These are phyloP conservation scores for Seira sanloemensis DNA, from an alignment of 2,888 invertebrate genomes.

Conservation along the genomic window DNA sequence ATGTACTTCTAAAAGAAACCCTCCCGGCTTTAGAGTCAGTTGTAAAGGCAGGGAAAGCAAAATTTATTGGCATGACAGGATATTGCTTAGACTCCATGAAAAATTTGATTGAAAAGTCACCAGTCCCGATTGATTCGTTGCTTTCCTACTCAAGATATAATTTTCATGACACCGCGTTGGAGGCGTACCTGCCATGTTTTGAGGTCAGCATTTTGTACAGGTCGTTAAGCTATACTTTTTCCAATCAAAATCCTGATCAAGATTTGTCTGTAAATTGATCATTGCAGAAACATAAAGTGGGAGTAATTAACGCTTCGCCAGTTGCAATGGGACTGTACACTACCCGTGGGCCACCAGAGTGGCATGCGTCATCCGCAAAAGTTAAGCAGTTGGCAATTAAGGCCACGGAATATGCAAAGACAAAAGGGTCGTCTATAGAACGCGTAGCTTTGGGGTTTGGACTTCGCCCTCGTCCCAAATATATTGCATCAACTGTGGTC, in stretches of 20 bases:
- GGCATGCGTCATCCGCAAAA: constrained; percentile 87
- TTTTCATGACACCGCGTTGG: constrained; percentile 86
- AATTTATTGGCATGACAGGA: constrained; percentile 90
- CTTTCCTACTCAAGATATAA: constrained; percentile 89
- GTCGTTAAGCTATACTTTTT: too few relatives aligned
- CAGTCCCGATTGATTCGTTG: constrained; percentile 82
- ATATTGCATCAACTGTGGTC: constrained; percentile 83
- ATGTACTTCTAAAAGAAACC: constrained; percentile 89
- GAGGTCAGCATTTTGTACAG: constrained; percentile 83
- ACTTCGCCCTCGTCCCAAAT: constrained; percentile 74
- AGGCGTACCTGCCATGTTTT: constrained; percentile 85
- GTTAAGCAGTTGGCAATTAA: constrained; percentile 80
- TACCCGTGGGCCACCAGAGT: constrained; percentile 83
- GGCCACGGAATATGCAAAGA: constrained; percentile 77
- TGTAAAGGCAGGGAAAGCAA: constrained; percentile 82
- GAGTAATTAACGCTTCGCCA: constrained; percentile 89
- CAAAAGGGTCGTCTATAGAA: constrained; percentile 70
- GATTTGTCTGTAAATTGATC: constrained; percentile 18
- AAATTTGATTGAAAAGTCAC: constrained; percentile 82
- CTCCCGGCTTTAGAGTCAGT: constrained; percentile 87
- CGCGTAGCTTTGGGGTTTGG: constrained; percentile 65
- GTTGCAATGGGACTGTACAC: constrained; percentile 90
- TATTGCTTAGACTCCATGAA: constrained; percentile 88
- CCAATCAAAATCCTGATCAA: too few relatives aligned
- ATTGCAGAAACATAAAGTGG: constrained; percentile 78